phyloP scores from a whole-genome alignment of 2,797 vertebrate species.

The Rhinoraja longicauda region DNA sequence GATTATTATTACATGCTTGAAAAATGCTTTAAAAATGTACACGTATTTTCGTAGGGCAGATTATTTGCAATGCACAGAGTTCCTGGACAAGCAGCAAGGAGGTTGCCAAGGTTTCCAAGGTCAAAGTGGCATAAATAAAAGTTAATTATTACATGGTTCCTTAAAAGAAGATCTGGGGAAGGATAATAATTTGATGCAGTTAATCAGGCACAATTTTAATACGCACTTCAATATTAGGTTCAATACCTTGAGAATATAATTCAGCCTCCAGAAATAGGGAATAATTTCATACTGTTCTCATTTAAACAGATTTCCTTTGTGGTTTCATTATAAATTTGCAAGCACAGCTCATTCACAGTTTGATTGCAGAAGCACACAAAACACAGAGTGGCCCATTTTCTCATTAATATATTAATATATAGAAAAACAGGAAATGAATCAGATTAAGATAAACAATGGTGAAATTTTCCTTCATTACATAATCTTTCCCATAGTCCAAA shows the following conservation, averaged over 20 bases:
- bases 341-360: neutral
- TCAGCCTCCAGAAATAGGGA: neutral
- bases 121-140: neutral
- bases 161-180: neutral
- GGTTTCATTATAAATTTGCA: neutral
- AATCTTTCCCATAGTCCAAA: neutral
- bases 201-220: neutral
- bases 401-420: neutral
- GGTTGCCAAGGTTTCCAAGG: neutral
- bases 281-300: neutral
- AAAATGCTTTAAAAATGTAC: no score
- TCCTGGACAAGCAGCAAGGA: no score
- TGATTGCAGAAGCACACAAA: neutral
- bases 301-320: neutral
- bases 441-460: neutral
- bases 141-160: neutral
- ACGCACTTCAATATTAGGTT: neutral
- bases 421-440: neutral
- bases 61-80: no score
- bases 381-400: neutral
- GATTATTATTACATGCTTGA: no score
- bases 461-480: neutral
- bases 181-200: neutral
- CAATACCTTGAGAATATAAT: neutral
- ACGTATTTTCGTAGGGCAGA: no score